Percentiles rank a stretch among this genome's conserved stretches.
Evolutionary conservation across 35 echinoderm and acorn worm species (phyloP).

Genomic region (Apostichopus californicus): DNA sequence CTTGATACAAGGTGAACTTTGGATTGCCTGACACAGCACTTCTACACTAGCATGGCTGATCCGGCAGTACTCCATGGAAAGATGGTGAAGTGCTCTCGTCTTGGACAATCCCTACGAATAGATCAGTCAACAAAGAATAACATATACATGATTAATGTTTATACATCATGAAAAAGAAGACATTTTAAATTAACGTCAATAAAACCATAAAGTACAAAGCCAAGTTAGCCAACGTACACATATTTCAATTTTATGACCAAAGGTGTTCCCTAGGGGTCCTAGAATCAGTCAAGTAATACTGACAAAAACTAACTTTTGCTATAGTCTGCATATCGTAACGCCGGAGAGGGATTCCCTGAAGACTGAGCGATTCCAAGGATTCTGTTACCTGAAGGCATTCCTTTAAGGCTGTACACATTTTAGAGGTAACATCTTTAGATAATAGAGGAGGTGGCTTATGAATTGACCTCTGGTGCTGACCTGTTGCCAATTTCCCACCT

Average conservation of each 20-base stretch:
- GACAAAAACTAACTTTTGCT: constrained; percentile 63
- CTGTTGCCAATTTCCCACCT: background rate
- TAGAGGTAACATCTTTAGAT: constrained; percentile 77
- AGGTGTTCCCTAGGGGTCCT: too few relatives aligned
- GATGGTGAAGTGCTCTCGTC: constrained; percentile 70
- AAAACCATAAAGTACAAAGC: too few relatives aligned
- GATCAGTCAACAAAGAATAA: background rate
- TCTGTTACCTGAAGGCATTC: constrained; percentile 70
- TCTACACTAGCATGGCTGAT: constrained; percentile 71
- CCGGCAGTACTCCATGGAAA: constrained; percentile 91
- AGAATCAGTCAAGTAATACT: too few relatives aligned
- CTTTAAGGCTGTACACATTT: constrained; percentile 69
- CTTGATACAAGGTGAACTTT: constrained; percentile 57
- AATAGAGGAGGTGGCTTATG: constrained; percentile 81
- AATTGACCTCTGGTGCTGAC: constrained; percentile 20
- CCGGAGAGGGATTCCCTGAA: constrained; percentile 82
- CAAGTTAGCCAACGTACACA: too few relatives aligned
- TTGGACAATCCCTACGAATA: constrained; percentile 71
- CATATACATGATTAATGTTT: too few relatives aligned
- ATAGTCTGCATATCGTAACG: constrained; percentile 64
- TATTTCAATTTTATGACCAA: too few relatives aligned
- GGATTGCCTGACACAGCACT: constrained; percentile 69
- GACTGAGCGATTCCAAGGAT: constrained; percentile 52
- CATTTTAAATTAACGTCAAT: too few relatives aligned
- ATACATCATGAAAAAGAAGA: too few relatives aligned